A percentile compares a stretch with the other conserved stretches of the same genome.
phyloP scores from a whole-genome alignment of 1,140 invertebrate species.

The Teleogryllus occipitalis region DNA sequence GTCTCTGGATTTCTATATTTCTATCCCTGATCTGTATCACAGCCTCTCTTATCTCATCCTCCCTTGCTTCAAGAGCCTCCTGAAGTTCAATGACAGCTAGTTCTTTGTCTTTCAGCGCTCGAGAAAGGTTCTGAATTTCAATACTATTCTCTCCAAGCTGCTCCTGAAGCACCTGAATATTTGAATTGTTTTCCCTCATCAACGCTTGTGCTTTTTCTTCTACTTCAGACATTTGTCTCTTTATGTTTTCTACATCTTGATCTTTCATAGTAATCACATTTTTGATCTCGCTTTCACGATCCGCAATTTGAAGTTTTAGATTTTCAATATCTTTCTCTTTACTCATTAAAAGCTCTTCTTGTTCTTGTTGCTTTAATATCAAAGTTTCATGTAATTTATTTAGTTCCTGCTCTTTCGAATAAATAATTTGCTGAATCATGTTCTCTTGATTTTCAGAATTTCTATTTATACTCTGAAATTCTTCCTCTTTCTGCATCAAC shows the following conservation, averaged over 20 bases:
- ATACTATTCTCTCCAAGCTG: slow-evolving; percentile 32
- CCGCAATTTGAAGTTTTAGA: not conserved
- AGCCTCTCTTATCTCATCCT: slow-evolving; percentile 58
- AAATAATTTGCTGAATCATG: not conserved
- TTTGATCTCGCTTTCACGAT: not conserved
- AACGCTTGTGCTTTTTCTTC: slow-evolving; percentile 27
- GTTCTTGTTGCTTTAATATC: not conserved
- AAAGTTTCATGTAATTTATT: not conserved
- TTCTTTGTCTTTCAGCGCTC: slow-evolving; percentile 44
- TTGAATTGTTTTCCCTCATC: slow-evolving; percentile 31
- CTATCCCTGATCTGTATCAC: slow-evolving; percentile 35
- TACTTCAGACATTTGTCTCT: slow-evolving; percentile 37
- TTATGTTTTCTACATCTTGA: slow-evolving; percentile 34
- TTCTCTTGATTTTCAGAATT: not conserved
- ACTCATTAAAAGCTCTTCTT: not conserved
- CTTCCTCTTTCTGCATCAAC: not conserved
- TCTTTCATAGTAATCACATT: slow-evolving; percentile 27
- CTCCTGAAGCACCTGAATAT: slow-evolving; percentile 34
- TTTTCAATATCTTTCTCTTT: slow-evolving; percentile 12
- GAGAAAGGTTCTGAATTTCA: slow-evolving; percentile 42
- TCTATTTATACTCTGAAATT: not conserved
- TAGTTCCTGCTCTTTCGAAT: not conserved
- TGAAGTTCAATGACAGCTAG: slow-evolving; percentile 41
- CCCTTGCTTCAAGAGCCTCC: slow-evolving; percentile 51
- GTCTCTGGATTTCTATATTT: slow-evolving; percentile 13